phyloP scores from a whole-genome alignment of 2,888 invertebrate genomes.

The Frankliniella fusca region DNA sequence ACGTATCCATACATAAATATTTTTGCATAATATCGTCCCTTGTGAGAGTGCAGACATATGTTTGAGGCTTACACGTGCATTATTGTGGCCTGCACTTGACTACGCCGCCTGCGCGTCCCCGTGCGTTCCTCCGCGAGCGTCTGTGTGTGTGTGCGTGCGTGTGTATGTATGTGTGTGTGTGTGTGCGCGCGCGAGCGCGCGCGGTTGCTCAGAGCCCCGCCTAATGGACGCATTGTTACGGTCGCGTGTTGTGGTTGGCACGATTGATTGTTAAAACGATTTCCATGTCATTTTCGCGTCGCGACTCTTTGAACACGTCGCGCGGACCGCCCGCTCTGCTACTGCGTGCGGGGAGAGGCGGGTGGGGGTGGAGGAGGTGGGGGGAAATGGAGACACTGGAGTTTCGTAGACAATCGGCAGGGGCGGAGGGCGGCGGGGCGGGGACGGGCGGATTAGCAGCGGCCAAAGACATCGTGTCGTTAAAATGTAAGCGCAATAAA shows the following conservation, averaged over 20 bases:
- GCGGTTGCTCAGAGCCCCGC: neutral
- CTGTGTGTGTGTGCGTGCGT: neutral
- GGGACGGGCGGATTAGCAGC: too few species aligned
- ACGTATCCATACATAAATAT: constrained; percentile 25
- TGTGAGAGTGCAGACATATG: constrained; percentile 24
- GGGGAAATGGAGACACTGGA: neutral
- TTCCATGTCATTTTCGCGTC: constrained; percentile 13
- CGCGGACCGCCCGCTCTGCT: too few species aligned
- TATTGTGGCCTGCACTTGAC: constrained; percentile 26
- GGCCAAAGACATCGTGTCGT: too few species aligned
- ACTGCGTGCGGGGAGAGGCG: too few species aligned
- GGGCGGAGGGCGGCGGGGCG: too few species aligned
- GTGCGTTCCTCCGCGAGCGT: neutral
- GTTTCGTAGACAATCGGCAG: neutral
- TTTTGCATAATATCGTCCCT: constrained; percentile 25
- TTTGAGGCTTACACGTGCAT: constrained; percentile 3
- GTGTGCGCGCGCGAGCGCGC: neutral
- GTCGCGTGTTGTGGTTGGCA: constrained; percentile 2
- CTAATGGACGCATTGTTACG: constrained; percentile 17
- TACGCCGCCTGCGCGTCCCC: neutral
- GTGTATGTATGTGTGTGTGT: neutral
- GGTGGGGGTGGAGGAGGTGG: neutral
- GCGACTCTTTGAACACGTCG: neutral
- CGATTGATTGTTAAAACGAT: constrained; percentile 7
- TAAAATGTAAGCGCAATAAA: too few species aligned